Percentiles rank a stretch among this genome's conserved stretches.
Evolutionary conservation across 2,888 invertebrate genomes (phyloP).

Genomic region (Hydraecia micacea): DNA sequence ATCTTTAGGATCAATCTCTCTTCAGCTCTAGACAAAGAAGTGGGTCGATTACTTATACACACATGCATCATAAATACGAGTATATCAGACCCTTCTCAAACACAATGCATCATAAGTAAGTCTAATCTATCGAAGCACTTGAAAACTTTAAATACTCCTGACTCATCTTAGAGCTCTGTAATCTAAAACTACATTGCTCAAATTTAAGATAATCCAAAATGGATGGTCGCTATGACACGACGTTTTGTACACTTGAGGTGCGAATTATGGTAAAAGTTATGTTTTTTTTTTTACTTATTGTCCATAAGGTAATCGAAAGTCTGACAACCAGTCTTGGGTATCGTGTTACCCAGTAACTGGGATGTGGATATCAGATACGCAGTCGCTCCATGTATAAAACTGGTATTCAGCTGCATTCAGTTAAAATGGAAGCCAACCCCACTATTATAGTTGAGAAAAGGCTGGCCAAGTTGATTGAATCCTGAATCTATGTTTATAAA

Average conservation of each 20-base stretch:
- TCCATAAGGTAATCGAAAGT: background rate
- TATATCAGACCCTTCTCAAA: background rate
- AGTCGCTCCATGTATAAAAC: background rate
- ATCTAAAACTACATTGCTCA: constrained; percentile 33
- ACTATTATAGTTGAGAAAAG: background rate
- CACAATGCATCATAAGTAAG: background rate
- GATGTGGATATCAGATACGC: background rate
- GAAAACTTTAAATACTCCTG: constrained; percentile 20
- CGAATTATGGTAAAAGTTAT: constrained; percentile 14
- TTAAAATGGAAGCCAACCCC: background rate
- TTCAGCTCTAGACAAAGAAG: background rate
- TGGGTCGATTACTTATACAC: background rate
- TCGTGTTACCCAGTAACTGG: background rate
- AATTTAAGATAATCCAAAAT: constrained; percentile 34
- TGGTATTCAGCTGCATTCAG: background rate
- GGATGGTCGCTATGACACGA: constrained; percentile 9
- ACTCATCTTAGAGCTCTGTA: constrained; percentile 21
- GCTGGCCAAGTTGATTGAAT: background rate
- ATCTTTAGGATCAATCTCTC: background rate
- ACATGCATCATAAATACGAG: background rate
- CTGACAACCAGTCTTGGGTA: background rate
- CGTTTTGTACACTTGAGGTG: constrained; percentile 31
- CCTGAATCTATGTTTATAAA: background rate
- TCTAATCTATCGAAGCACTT: constrained; percentile 22
- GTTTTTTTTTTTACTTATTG: background rate